Evolutionary conservation across 2,888 invertebrate genomes (phyloP), one percentile per base, ranked within the genome.

Genomic region (Drosophila anomalipes): DNA sequence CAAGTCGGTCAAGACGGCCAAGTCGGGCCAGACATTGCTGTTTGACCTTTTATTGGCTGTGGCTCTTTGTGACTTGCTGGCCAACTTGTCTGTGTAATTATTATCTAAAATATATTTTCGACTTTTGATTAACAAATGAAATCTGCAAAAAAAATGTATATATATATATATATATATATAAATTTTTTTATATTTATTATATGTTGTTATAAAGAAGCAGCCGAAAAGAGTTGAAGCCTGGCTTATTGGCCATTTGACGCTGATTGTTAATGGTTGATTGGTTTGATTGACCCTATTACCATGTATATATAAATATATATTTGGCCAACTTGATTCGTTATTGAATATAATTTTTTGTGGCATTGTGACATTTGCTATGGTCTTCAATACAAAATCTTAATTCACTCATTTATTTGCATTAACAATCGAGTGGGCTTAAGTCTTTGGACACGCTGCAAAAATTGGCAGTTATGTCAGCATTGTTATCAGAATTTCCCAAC

Each of bases 1-100:
- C 89, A 87, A 87, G 90, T 87, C 90, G 86, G 89, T 89, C 86
- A 87, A 86, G 86, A 75, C 74, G 70, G 77, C 61, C 80, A 61
- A 70, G 63, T 70, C 77, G 64, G 62, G 70, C 73, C 74, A 88
- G 89, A 90, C 83, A 86, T 90, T 86, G 86, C 77, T 63, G 81
- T 76, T 83, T 87, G 86, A 87, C 86, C 86, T 87, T 87, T 86
- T 86, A 83, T 88, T 83, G 73, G 76, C 44, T 44, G 26, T 16
- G 47, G 47, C 47, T 47, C 47, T 47, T 26, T 26, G 9, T 16
- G 58, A 22, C 32, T 74, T 60, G 67, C 41, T 71, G 72, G 69
- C 71, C 57, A 79, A 62, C 77, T 74, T 81, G 77, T 69, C 78
- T 80, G 74, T 87, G 87, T 87, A 87, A 87, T 87, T 87, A 87